A percentile compares a stretch with the other conserved stretches of the same genome.
phyloP scores from a whole-genome alignment of 2,797 vertebrate species.

The Poeciliopsis infans region DNA sequence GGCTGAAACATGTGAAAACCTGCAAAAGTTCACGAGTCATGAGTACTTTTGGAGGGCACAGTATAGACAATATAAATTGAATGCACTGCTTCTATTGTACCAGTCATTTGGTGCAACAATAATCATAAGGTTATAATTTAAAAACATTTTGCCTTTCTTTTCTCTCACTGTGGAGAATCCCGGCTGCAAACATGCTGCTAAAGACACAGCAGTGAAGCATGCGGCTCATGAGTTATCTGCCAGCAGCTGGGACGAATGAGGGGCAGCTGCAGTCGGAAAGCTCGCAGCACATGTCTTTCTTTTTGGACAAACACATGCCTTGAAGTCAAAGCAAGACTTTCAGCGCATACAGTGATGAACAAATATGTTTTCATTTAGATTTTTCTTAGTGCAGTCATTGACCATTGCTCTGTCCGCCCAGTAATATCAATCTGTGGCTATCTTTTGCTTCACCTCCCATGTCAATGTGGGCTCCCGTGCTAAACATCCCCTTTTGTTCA shows the following conservation, averaged over 20 bases:
- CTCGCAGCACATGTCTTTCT: slow-evolving; percentile 57
- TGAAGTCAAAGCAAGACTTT: neutral
- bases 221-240: slow-evolving; percentile 44
- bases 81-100: neutral
- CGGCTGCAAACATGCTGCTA: slow-evolving; percentile 4
- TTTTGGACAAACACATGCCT: slow-evolving; percentile 48
- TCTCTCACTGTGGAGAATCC: neutral
- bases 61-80: neutral
- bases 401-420: neutral
- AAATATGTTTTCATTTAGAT: neutral
- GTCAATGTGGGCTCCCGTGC: slow-evolving; percentile 54
- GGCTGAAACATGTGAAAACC: neutral
- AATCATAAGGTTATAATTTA: neutral
- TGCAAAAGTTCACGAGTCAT: neutral
- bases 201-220: slow-evolving; percentile 46
- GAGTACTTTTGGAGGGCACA: neutral
- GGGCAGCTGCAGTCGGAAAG: slow-evolving; percentile 63
- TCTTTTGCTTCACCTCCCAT: slow-evolving; percentile 34
- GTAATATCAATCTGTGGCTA: neutral
- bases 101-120: neutral
- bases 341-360: neutral
- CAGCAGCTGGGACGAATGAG: slow-evolving; percentile 61
- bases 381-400: neutral
- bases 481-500: slow-evolving; percentile 74
- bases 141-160: slow-evolving; percentile 6